Evolutionary conservation across 2,888 invertebrate species (phyloP), one percentile per base, ranked within the genome.

Genomic region (Lamproptera curius): DNA sequence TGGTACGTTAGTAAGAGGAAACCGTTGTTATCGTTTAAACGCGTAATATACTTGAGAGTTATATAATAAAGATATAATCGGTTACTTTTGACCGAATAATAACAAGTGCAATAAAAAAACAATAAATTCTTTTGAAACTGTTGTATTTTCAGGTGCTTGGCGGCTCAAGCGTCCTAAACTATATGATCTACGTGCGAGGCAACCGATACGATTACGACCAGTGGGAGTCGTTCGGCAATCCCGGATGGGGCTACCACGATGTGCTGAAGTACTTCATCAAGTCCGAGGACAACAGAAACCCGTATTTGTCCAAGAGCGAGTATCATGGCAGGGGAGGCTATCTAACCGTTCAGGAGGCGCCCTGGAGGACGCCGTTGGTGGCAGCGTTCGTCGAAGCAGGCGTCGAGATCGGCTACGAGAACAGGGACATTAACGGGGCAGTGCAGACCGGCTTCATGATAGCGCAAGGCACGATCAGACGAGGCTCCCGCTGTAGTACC

Each of bases 151-250:
- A 85, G 85, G 95, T 97, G 1, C 89, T 97, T 0, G 97, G 97
- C 1, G 97, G 97, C 0, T 94, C 94, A 0, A 94, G 94, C 58
- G 94, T 94, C 0, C 85, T 97, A 0, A 97, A 97, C 70, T 95
- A 95, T 72, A 96, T 97, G 97, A 88, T 97, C 2, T 97, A 97
- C 72, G 94, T 96, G 0, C 85, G 97, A 53, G 97, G 97, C 8
- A 95, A 93, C 70, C 89, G 89, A 46, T 89, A 91, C 59, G 98
- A 98, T 71, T 98, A 95, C 75, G 95, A 97, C 68, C 90, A 92
- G 37, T 98, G 98, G 97, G 95, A 95, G 61, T 83, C 90, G 1
- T 76, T 93, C 54, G 97, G 97, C 0, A 97, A 97, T 63, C 89
- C 93, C 0, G 97, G 96, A 4, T 98, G 97, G 97, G 92, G 93